Percentiles rank a stretch among this genome's conserved stretches.
phyloP scores from a whole-genome alignment of 2,797 vertebrate genomes.

The Carduelis carduelis region DNA sequence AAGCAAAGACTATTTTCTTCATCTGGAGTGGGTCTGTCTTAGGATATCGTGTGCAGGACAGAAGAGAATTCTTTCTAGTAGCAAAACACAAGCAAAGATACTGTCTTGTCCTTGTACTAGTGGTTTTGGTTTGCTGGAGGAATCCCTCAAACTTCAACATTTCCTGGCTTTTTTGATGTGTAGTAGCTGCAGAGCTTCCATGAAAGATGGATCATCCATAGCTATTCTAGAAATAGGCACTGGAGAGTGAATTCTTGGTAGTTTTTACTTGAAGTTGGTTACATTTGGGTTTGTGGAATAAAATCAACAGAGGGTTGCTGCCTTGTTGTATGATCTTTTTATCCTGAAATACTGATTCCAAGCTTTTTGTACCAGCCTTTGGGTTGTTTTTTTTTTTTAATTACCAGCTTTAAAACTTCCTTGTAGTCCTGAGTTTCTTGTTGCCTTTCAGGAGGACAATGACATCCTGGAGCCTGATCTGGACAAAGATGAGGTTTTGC shows the following conservation, averaged over 20 bases:
- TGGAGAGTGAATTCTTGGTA: background rate
- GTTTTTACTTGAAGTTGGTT: background rate
- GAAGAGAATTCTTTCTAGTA: background rate
- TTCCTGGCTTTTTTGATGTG: background rate
- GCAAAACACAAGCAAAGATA: background rate
- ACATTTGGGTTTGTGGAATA: background rate
- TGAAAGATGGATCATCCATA: background rate
- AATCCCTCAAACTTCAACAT: background rate
- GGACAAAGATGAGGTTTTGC: conserved; percentile 89
- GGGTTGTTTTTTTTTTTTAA: background rate
- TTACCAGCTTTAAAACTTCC: background rate
- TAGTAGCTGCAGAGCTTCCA: background rate
- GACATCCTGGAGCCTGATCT: conserved; percentile 85
- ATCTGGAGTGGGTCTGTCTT: background rate
- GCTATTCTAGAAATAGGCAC: background rate
- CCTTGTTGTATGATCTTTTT: background rate
- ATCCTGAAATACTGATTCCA: background rate
- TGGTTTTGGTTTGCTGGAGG: background rate
- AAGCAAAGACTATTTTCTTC: background rate
- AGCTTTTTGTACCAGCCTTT: background rate
- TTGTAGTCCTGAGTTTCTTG: background rate
- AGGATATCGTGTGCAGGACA: background rate
- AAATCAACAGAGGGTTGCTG: background rate
- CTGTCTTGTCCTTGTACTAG: background rate
- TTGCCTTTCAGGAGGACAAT: conserved; percentile 80